phyloP scores from a whole-genome alignment of 1,140 invertebrate genomes.

The Teleopsis dalmanni region DNA sequence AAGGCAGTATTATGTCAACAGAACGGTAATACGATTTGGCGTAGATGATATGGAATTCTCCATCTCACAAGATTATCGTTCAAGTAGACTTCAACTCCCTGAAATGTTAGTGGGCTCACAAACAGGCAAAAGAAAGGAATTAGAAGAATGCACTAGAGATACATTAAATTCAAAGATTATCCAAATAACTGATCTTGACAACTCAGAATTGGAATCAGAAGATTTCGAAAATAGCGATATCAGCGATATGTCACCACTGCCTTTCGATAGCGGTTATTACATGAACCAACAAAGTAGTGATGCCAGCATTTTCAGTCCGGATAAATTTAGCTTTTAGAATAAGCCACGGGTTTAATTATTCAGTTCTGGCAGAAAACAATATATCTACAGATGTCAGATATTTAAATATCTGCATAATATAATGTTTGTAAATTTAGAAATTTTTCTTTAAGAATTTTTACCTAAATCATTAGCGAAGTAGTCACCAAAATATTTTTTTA shows the following conservation, averaged over 20 bases:
- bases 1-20: constrained; percentile 9
- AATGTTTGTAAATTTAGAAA: too few relatives aligned
- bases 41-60: constrained; percentile 36
- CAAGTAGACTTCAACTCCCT: constrained; percentile 28
- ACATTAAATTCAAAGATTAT: constrained; percentile 17
- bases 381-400: too few relatives aligned
- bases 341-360: too few relatives aligned
- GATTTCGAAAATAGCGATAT: constrained; percentile 27
- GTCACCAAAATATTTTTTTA: too few relatives aligned
- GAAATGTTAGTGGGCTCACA: constrained; percentile 38
- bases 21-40: constrained; percentile 25
- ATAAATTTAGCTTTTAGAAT: too few relatives aligned
- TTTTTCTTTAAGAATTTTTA: too few relatives aligned
- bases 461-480: too few relatives aligned
- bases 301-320: too few relatives aligned
- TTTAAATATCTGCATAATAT: too few relatives aligned
- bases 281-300: too few relatives aligned
- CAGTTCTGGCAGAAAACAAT: too few relatives aligned
- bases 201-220: constrained; percentile 29
- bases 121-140: constrained; percentile 27
- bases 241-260: constrained; percentile 25
- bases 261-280: constrained; percentile 12
- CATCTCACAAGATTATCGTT: constrained; percentile 25
- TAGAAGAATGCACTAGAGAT: constrained; percentile 34
- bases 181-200: constrained; percentile 35